Evolutionary conservation across 2,113 vertebrate genomes (phyloP).

Genomic region (Aegotheles bennettii): DNA sequence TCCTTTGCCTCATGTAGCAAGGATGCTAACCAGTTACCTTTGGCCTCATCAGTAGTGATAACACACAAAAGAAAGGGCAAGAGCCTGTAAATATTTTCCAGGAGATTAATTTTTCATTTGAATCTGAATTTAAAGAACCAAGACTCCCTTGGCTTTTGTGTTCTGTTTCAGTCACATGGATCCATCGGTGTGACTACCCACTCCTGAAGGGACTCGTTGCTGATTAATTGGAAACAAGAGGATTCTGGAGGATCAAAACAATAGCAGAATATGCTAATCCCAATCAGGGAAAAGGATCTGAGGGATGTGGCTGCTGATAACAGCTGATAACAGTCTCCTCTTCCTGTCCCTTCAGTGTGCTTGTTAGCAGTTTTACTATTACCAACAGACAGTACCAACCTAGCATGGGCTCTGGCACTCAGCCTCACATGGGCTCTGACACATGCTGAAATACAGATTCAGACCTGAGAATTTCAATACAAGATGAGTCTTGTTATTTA

Average conservation of each 20-base stretch:
- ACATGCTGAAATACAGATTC: background rate
- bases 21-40: background rate
- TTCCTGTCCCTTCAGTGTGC: background rate
- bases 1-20: background rate
- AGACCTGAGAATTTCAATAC: background rate
- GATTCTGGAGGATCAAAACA: background rate
- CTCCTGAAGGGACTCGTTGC: background rate
- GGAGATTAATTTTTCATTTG: background rate
- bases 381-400: background rate
- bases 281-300: background rate
- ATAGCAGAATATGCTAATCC: background rate
- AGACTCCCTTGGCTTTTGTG: background rate
- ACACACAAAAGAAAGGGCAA: fast-evolving
- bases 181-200: background rate
- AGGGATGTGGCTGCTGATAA: background rate
- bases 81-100: background rate
- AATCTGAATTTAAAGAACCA: background rate
- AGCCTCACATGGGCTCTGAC: background rate
- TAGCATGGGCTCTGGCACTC: background rate
- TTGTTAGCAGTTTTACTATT: background rate
- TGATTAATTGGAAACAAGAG: background rate
- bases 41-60: background rate
- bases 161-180: background rate
- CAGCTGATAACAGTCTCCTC: background rate
- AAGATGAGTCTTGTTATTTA: background rate